Evolutionary conservation across 2,888 invertebrate genomes (phyloP), one percentile per base, ranked within the genome.

Genomic region (Plusia festucae): DNA sequence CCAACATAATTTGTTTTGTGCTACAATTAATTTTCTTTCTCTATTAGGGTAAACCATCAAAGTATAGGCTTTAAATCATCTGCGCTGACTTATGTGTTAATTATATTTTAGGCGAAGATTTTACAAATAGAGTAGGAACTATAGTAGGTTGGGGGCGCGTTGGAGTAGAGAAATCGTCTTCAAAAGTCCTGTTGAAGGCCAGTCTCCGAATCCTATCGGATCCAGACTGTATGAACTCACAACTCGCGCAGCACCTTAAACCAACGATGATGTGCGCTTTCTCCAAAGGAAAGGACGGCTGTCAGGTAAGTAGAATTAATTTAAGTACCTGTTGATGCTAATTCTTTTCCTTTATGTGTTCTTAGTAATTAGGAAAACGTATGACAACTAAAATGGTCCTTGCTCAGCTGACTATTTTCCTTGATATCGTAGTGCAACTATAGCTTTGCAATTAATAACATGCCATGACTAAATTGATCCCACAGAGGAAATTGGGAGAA

Each of bases 261-360:
- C 89, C 93, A 4, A 93, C 94, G 4, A 96, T 96, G 95, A 90
- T 96, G 94, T 97, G 97, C 85, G 97, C 97, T 74, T 95, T 93
- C 86, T 88, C 93, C 65, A 92, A 96, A 88, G 90, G 96, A 70
- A 95, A 94, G 59, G 97, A 97, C 81, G 96, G 96, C 0, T 97
- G 97, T 82, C 96, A 96, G 95, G 96, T 96, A 89, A 82, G 24
- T 78, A 51, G 27, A 51, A 46, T 65, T 11, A n/a, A n/a, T n/a
- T n/a, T n/a, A 5, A 16, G 11, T 40, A n/a, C n/a, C n/a, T n/a
- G n/a, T 44, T 6, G 40, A 59, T 71, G 16, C 51, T 46, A 60
- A 55, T 56, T 46, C 16, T 16, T n/a, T 53, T 57, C 9, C 22
- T 53, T 53, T n/a, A 13, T 13, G 3, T 24, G 20, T 56, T 53